These are phyloP conservation scores for Chanos chanos DNA, from an alignment of 2,797 vertebrate genomes.

Conservation along the genomic window DNA sequence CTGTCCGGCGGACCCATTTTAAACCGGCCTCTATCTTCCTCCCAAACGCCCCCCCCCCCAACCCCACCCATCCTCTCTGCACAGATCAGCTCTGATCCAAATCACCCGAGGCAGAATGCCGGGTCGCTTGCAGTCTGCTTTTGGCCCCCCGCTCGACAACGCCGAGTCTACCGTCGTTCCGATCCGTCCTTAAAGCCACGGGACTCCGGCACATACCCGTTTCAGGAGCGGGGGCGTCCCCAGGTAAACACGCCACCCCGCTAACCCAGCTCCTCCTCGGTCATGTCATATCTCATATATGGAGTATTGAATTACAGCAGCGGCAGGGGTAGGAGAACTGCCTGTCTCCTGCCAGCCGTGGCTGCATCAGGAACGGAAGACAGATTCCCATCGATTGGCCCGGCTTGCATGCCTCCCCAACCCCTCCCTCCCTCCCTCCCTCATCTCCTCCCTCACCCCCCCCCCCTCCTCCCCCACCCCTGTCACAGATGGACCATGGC, in stretches of 20 bases:
- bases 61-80: too few relatives aligned
- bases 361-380: conserved; percentile 62
- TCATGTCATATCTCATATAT: conserved; percentile 58
- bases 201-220: too few relatives aligned
- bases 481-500: conserved; percentile 73
- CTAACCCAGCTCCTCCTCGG: conserved; percentile 41
- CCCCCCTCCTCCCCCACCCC: conserved; percentile 1
- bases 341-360: conserved; percentile 52
- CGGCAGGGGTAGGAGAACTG: conserved; percentile 33
- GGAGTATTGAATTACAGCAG: conserved; percentile 61
- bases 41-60: conserved; percentile 43
- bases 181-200: too few relatives aligned
- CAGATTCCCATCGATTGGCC: conserved; percentile 68
- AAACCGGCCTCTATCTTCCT: conserved; percentile 52
- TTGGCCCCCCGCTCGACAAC: conserved; percentile 28
- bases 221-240: background rate
- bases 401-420: conserved; percentile 57
- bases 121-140: background rate
- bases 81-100: conserved; percentile 54
- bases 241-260: conserved; percentile 48
- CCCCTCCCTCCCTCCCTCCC: background rate
- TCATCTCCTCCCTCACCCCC: background rate
- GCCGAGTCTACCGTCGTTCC: too few relatives aligned
- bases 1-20: too few relatives aligned
- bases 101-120: conserved; percentile 52